A percentile compares a stretch with the other conserved stretches of the same genome.
These are phyloP conservation scores for Colossoma macropomum DNA, from an alignment of 2,113 vertebrate genomes.

Conservation along the genomic window DNA sequence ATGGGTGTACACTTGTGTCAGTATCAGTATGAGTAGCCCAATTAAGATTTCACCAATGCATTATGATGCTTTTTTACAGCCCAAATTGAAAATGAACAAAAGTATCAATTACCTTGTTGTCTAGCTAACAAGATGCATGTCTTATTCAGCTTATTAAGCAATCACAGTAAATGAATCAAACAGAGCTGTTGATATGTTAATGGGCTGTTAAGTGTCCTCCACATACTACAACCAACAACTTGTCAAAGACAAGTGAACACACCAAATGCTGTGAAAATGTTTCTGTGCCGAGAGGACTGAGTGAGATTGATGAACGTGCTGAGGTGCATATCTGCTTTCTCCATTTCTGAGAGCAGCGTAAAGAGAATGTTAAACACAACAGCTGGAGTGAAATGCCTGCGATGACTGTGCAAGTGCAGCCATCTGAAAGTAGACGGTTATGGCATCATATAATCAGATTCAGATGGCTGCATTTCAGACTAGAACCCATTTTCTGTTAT, in stretches of 20 bases:
- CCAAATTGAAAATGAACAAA: too few species aligned
- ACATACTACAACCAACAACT: background rate
- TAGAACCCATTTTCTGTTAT: background rate
- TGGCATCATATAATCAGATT: background rate
- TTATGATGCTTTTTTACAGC: too few species aligned
- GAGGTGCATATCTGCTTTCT: background rate
- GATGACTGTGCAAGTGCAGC: background rate
- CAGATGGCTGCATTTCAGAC: background rate
- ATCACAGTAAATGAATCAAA: background rate
- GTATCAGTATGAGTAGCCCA: too few species aligned
- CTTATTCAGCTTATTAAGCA: too few species aligned
- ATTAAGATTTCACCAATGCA: too few species aligned
- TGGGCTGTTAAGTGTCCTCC: background rate
- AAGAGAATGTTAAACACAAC: constrained; percentile 5
- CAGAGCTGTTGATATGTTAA: background rate
- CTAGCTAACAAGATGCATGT: too few species aligned
- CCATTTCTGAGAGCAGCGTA: background rate
- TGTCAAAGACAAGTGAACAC: background rate
- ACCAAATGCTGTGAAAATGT: background rate
- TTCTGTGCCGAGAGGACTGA: background rate
- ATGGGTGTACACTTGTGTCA: too few species aligned
- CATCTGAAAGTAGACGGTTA: background rate
- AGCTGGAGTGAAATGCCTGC: background rate
- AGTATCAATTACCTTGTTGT: too few species aligned
- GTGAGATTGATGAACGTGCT: background rate